Evolutionary conservation across 1,140 invertebrate genomes (phyloP), one percentile per base, ranked within the genome.

Genomic region (Hyphantria cunea): DNA sequence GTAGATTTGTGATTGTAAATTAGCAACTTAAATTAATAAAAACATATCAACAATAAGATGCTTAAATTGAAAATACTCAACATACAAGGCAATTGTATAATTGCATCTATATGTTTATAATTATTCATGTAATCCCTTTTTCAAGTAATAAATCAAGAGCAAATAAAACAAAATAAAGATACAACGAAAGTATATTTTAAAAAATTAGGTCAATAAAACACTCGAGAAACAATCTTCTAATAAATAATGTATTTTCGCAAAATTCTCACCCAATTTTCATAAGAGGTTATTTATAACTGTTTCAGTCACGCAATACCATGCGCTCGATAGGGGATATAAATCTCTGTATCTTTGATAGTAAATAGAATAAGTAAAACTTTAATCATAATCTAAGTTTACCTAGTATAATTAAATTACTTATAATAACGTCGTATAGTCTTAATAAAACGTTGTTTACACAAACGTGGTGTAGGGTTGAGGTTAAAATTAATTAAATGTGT

Each of bases 401-500:
- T 10, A 33, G 31, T 8, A 8, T 10, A 11, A 56, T 47, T 47
- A 14, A 47, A 47, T 47, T 7, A 25, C 45, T 44, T 44, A 9
- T 44, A 44, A 44, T 44, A 44, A 44, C 41, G 34, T 37, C 11
- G 41, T 44, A 44, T 44, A 44, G n/a, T n/a, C 41, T n/a, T 44
- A 44, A 44, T 44, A 44, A 58, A n/a, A n/a, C 49, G 45, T 33
- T 56, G 48, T 55, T 66, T 61, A 66, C 39, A 61, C 32, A 66
- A 66, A 48, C 47, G 51, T 55, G n/a, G 54, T 17, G 52, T 67
- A 55, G 42, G 17, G 42, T 61, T 44, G 44, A 44, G 54, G 37
- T 65, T 60, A 51, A 71, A 72, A 72, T 74, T 72, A 74, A 74
- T 74, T 74, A 72, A 72, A 74, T 72, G 66, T 69, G 72, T 62